Percentiles rank a stretch among this genome's conserved stretches.
Conservation (phyloP, 2,797 vertebrate species). For the Scleropages formosus region DNA sequence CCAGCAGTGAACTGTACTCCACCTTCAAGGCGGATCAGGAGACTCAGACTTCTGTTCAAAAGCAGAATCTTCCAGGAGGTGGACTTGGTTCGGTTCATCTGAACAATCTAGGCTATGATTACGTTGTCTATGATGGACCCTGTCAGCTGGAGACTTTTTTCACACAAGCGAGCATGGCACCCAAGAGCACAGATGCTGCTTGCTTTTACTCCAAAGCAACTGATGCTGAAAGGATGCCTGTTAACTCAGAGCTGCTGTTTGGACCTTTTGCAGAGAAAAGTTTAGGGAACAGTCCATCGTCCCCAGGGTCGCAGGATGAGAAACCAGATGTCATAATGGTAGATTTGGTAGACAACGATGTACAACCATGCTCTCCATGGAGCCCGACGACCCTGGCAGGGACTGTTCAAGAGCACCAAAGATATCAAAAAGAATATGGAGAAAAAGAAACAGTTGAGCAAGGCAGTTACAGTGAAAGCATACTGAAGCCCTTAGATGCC, state of each 20-base stretch:
- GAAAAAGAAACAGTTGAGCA: slow-evolving; percentile 8
- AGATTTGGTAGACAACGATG: slow-evolving; percentile 14
- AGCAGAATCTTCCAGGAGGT: background rate
- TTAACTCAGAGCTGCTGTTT: slow-evolving; percentile 42
- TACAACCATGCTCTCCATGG: slow-evolving; percentile 9
- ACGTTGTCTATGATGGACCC: slow-evolving; percentile 45
- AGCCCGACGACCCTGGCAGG: background rate
- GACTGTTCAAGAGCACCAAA: background rate
- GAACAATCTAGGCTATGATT: slow-evolving; percentile 32
- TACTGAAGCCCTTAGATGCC: slow-evolving; percentile 5
- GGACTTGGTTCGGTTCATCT: background rate
- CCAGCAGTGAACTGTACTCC: background rate
- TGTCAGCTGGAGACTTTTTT: slow-evolving; percentile 39
- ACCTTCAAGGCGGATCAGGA: slow-evolving; percentile 20
- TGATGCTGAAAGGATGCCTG: slow-evolving; percentile 45
- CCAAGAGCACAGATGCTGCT: slow-evolving; percentile 30
- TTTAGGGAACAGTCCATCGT: background rate
- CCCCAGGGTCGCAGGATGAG: slow-evolving; percentile 18
- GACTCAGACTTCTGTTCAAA: background rate
- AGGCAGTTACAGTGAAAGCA: slow-evolving; percentile 3
- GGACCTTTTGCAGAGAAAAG: slow-evolving; percentile 25
- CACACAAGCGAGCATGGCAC: slow-evolving; percentile 22
- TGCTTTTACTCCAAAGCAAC: slow-evolving; percentile 39
- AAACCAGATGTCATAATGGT: slow-evolving; percentile 22
- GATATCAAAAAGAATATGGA: background rate